phyloP scores from a whole-genome alignment of 2,888 invertebrate genomes.

The Mythimna albipuncta region DNA sequence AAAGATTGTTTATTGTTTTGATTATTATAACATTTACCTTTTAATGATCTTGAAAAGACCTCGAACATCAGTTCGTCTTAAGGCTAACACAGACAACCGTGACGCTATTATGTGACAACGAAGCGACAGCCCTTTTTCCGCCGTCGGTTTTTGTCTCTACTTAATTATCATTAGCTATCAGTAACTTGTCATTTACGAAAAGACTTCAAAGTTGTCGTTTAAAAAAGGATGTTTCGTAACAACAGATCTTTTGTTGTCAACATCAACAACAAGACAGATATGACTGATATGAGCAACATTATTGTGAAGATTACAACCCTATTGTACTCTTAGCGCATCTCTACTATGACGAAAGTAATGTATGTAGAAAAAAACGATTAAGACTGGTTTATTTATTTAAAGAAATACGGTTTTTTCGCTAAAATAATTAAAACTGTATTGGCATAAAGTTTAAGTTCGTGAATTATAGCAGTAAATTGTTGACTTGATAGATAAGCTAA shows the following conservation, averaged over 20 bases:
- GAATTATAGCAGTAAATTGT: neutral
- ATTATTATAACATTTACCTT: neutral
- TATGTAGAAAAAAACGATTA: neutral
- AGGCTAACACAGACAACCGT: neutral
- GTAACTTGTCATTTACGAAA: conserved; percentile 33
- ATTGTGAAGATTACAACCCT: conserved; percentile 36
- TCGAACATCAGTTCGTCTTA: neutral
- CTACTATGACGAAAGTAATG: conserved; percentile 23
- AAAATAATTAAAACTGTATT: conserved; percentile 1
- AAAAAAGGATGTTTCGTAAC: conserved; percentile 40
- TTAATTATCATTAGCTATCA: neutral
- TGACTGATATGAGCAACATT: conserved; percentile 49
- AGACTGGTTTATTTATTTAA: neutral
- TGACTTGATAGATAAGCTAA: neutral
- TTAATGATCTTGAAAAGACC: neutral
- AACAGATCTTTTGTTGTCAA: conserved; percentile 46
- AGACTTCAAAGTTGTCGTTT: conserved; percentile 31
- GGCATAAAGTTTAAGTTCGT: neutral
- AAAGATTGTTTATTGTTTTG: neutral
- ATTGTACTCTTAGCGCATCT: conserved; percentile 27
- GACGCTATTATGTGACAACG: neutral
- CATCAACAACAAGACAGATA: conserved; percentile 32
- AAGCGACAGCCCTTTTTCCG: neutral
- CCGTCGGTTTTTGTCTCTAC: no score
- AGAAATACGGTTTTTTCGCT: neutral